Evolutionary conservation across 2,797 vertebrate genomes (phyloP).

Genomic region (Nothura maculosa): DNA sequence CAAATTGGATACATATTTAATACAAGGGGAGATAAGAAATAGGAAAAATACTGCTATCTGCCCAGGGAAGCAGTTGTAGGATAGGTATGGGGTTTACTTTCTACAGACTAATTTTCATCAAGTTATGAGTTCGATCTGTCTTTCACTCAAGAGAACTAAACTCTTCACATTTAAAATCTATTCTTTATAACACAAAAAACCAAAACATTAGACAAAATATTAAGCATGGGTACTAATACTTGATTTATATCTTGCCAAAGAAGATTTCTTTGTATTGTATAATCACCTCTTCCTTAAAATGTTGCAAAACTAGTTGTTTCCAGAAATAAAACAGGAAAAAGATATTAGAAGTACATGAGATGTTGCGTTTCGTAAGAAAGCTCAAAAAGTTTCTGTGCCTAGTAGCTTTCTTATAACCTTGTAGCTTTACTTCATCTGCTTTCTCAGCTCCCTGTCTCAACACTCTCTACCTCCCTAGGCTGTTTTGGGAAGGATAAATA

Average conservation of each 20-base stretch:
- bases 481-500: not conserved
- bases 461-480: not conserved
- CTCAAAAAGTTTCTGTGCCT: not conserved
- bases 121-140: not conserved
- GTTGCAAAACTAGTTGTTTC: not conserved
- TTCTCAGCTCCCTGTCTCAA: not conserved
- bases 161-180: not conserved
- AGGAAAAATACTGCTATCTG: not conserved
- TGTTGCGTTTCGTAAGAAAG: not conserved
- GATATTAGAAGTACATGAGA: not conserved
- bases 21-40: not conserved
- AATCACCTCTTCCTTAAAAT: not conserved
- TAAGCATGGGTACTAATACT: not conserved
- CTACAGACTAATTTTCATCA: not conserved
- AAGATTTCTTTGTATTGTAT: not conserved
- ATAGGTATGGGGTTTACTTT: not conserved
- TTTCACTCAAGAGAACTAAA: not conserved
- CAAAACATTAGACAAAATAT: not conserved
- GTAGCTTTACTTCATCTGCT: not conserved
- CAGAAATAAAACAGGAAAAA: not conserved
- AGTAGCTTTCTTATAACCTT: not conserved
- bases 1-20: not conserved
- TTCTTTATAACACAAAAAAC: not conserved
- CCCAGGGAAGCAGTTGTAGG: not conserved
- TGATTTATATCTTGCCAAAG: not conserved